Base-by-base conservation (phyloP, 2,113 vertebrate species). In the Labrus mixtus region DNA sequence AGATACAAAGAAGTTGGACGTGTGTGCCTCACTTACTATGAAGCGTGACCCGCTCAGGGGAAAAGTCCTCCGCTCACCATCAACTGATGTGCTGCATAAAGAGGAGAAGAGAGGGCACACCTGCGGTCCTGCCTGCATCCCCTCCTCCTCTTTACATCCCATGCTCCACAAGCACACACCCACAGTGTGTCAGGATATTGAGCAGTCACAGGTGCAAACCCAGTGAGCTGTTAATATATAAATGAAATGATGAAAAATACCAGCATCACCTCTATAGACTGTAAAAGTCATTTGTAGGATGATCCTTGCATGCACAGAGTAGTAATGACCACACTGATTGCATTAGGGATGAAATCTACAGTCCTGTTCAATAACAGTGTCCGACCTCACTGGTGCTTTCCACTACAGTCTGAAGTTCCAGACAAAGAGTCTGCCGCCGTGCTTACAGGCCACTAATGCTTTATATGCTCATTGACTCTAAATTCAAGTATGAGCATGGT, bases 21-120 rank as follows among this genome's bases (percentile, higher is more conserved):
- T 61, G 23, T 70, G 75, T 25, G 17, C 17, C 53, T 55, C 54
- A 85, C 88, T 91, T 83, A 90, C 79, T 82, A 56, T 53, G 75
- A 62, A 63, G 63, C 56, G 69, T 13, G 63, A 77, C 19, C 82
- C 15, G 75, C 88, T 82, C 82, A 57, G 0, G 53, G 80, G 79
- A 54, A 57, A 73, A 84, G 36, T 68, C 78, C 84, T 63, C 72
- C 2, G 23, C 63, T 85, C 68, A 41, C 60, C 75, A 68, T 91
- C 86, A 74, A 61, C 57, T 58, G 66, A 78, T 54, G 76, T 54
- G 68, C 63, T 12, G 71, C 4, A 63, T 63, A 50, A 81, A 75
- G 66, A 81, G 66, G 36, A 55, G 22, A 45, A 65, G 37, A 70
- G 62, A 86, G 68, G 63, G n/a, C 58, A 61, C 90, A 92, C 81